A percentile compares a stretch with the other conserved stretches of the same genome.
phyloP scores from a whole-genome alignment of 2,888 invertebrate genomes.

The Diarsia rubi region DNA sequence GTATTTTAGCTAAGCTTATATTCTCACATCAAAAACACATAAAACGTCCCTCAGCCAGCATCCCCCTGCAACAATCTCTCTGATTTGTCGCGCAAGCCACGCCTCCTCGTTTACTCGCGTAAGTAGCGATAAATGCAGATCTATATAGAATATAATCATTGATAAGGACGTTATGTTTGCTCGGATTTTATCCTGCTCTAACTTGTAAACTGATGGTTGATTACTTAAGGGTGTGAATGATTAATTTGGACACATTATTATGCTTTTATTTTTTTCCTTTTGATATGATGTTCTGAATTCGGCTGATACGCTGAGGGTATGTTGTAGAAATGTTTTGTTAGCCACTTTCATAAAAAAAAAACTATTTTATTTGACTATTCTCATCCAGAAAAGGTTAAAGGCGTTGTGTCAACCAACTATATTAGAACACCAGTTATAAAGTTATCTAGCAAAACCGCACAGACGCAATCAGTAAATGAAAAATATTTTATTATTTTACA shows the following conservation, averaged over 20 bases:
- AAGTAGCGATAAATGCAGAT: neutral
- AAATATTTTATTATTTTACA: neutral
- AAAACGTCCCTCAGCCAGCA: constrained; percentile 62
- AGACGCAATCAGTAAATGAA: neutral
- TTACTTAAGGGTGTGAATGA: no score
- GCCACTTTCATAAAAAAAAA: no score
- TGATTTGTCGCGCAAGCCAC: constrained; percentile 73
- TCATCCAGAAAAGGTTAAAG: no score
- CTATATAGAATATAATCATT: constrained; percentile 2
- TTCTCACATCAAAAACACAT: constrained; percentile 31
- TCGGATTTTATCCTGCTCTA: neutral
- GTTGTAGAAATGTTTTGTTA: neutral
- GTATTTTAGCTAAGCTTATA: constrained; percentile 28
- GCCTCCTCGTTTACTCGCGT: constrained; percentile 56
- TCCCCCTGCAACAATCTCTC: constrained; percentile 58
- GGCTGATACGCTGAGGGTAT: no score
- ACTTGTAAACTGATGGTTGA: neutral
- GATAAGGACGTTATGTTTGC: neutral
- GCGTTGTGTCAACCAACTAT: no score
- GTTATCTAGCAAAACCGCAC: neutral
- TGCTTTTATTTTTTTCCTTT: neutral
- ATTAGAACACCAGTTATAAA: neutral
- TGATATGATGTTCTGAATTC: neutral
- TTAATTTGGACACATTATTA: neutral
- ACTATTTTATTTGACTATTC: no score